A percentile compares a stretch with the other conserved stretches of the same genome.
Evolutionary conservation across 92 coral and sea anemone species (phyloP).

Genomic region (Nematostella vectensis): DNA sequence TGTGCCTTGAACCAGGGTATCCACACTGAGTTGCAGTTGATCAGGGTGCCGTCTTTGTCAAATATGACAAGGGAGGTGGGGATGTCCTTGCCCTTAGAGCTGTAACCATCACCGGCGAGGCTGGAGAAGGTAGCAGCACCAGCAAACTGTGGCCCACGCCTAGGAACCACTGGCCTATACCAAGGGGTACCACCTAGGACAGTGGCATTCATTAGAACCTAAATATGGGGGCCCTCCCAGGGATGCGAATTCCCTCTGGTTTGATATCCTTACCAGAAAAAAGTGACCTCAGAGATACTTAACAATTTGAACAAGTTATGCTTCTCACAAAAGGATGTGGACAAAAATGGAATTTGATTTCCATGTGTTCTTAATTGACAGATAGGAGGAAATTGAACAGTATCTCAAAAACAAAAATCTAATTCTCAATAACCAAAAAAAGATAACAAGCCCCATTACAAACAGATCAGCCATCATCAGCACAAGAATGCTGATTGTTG

Average conservation of each 20-base stretch:
- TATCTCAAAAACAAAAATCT: too few species aligned
- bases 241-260: not conserved
- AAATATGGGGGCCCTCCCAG: constrained; percentile 34
- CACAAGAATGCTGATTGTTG: too few species aligned
- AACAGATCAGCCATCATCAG: too few species aligned
- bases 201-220: constrained; percentile 33
- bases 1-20: constrained; percentile 84
- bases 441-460: too few species aligned
- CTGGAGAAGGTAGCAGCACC: constrained; percentile 44
- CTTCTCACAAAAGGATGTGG: constrained; percentile 26
- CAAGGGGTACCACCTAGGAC: constrained; percentile 57
- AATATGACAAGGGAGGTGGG: constrained; percentile 76
- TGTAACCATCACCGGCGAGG: constrained; percentile 62
- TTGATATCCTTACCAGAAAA: too few species aligned
- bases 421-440: too few species aligned
- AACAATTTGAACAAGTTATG: constrained; percentile 20
- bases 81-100: constrained; percentile 20
- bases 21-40: constrained; percentile 88
- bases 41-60: constrained; percentile 95
- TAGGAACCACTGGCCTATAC: constrained; percentile 40
- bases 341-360: too few species aligned
- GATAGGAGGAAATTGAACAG: too few species aligned
- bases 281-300: not conserved
- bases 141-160: constrained; percentile 15
- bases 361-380: too few species aligned